Base-by-base conservation (phyloP, 2,113 vertebrate genomes). In the Triplophysa siluroides region DNA sequence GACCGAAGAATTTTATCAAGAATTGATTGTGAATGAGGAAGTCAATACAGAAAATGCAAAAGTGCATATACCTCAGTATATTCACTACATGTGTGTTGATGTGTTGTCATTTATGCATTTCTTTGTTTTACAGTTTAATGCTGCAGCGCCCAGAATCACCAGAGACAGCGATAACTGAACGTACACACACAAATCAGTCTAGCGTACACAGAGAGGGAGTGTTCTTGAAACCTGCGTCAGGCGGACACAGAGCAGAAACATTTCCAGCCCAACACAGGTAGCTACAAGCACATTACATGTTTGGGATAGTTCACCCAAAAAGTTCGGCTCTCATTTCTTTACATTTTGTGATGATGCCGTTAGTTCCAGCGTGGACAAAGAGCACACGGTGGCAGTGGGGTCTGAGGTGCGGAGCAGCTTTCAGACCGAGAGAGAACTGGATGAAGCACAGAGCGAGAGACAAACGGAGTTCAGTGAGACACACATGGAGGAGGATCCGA, bases 81-180 rank as follows among this genome's bases (percentile, higher is more conserved):
- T 38, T 38, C 6, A 38, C 33, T 38, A 38, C 33, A 38, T 38
- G 33, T 38, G 43, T 45, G 43, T 45, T 11, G 8, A 9, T 52
- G 50, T 52, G 50, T 26, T 71, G 29, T 33, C 14, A 10, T 29
- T 54, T 18, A 62, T 26, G 13, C 16, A 5, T 67, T 78, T 29
- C 50, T 82, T 24, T 45, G 2, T 45, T 9, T 45, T 43, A 8
- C 82, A 93, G 91, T 78, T 1, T 90, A 12, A 79, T 62, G 26
- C 38, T 87, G 58, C 4, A 6, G 52, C 87, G 84, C 13, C 41
- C 84, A 0, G 81, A 65, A 0, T 92, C 85, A 47, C 89, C 89
- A 23, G 89, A 91, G 69, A 92, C 89, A 0, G 33, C 71, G 1
- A 74, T 72, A 75, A 91, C 88, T 4, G 76, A 79, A 41, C 77